Base-by-base conservation (phyloP, 2,888 invertebrate species). In the Sesamia inferens region DNA sequence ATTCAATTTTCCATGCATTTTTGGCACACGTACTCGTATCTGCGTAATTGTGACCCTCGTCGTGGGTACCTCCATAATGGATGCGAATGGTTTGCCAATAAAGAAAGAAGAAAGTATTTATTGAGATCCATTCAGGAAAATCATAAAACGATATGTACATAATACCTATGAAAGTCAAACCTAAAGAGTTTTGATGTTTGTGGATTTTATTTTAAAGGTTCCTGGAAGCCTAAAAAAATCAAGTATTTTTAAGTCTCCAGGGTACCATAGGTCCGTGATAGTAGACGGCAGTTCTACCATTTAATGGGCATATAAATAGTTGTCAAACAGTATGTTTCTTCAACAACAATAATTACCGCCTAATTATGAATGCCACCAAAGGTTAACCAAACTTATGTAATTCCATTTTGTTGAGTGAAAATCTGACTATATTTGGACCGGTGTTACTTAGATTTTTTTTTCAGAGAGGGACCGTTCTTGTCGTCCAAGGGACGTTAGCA, bases 1-100 rank as follows among this genome's bases (percentile, higher is more conserved):
- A 77, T 61, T 83, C 66, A 67, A 57, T 78, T 68, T 70, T 62
- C 54, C 13, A 44, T 62, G 7, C 19, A 55, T 42, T 54, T 42
- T 59, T 58, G 68, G 65, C 54, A 71, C 19, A 19, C 19, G 19
- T 5, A 71, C 19, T 16, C 19, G 19, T 5, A 5, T 13, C 7
- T 6, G 14, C 19, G 44, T 73, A 14, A 22, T n/a, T 3, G 13
- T 42, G 14, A 14, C 10, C 11, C 16, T 19, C 5, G 22, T 0
- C 58, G 11, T 13, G 14, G 22, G 24, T 3, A 57, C 7, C 24
- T 63, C n/a, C 13, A 48, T 11, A 44, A 44, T 2, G 2, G 19
- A 48, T 70, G 22, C 4, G 4, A 51, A 13, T 1, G 11, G 11
- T 19, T 22, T 61, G 5, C 6, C 51, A 13, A 42, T 58, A 39